Evolutionary conservation across 2,113 vertebrate genomes (phyloP).

Genomic region (Oplegnathus fasciatus): DNA sequence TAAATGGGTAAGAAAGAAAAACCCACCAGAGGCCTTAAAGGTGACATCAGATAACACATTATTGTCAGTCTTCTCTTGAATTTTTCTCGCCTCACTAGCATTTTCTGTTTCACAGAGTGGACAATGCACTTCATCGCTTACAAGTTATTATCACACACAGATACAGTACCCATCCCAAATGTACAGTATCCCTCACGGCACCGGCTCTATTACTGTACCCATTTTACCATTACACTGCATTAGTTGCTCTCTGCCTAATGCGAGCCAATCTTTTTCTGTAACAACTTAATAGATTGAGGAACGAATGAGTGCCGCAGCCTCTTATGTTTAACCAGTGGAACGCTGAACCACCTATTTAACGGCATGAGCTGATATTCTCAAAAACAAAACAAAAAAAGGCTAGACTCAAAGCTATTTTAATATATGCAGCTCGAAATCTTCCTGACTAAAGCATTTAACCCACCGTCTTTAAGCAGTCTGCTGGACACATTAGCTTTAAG

Average conservation of each 20-base stretch:
- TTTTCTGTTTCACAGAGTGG: not conserved
- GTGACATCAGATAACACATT: not conserved
- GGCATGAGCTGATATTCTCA: conserved; percentile 18
- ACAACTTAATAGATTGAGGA: conserved; percentile 30
- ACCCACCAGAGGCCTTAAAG: not conserved
- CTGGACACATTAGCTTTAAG: not conserved
- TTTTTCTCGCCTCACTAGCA: not conserved
- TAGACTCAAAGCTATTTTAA: conserved; percentile 8
- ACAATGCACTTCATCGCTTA: not conserved
- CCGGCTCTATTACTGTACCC: conserved; percentile 9
- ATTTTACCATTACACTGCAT: conserved; percentile 27
- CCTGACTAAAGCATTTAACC: conserved; percentile 31
- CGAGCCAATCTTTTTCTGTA: conserved; percentile 11
- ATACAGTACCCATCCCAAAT: not conserved
- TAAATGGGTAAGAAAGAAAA: not conserved
- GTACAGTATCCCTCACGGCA: conserved; percentile 16
- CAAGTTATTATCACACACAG: not conserved
- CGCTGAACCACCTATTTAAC: conserved; percentile 25
- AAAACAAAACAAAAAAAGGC: conserved; percentile 17
- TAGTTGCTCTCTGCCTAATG: conserved; percentile 11
- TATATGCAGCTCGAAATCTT: conserved; percentile 32
- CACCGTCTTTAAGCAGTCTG: not conserved
- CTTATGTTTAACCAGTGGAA: conserved; percentile 28
- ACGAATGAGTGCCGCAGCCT: not conserved
- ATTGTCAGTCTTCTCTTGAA: not conserved